Conservation (phyloP, 2,113 vertebrate genomes). For the Craseonycteris thonglongyai region DNA sequence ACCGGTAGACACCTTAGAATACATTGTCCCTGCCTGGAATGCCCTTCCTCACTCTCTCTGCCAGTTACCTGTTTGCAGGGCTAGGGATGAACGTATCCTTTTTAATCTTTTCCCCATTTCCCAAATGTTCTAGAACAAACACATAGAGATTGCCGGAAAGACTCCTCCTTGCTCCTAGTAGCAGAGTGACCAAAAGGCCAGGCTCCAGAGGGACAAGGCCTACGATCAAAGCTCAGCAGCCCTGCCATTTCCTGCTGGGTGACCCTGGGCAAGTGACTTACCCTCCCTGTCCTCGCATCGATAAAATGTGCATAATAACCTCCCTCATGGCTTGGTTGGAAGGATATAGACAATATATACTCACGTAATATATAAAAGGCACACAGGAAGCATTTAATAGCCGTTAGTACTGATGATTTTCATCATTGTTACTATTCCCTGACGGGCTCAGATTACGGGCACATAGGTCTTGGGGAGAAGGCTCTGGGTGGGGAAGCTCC, state of each 20-base stretch:
- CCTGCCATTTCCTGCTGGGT: not conserved
- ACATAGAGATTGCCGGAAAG: not conserved
- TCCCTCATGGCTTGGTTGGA: not conserved
- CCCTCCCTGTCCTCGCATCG: not conserved
- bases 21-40: no score
- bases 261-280: not conserved
- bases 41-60: not conserved
- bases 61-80: not conserved
- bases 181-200: not conserved
- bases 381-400: not conserved
- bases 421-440: not conserved
- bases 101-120: not conserved
- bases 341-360: not conserved
- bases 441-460: not conserved
- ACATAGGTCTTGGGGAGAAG: not conserved
- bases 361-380: not conserved
- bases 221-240: not conserved
- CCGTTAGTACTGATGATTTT: not conserved
- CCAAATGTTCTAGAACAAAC: not conserved
- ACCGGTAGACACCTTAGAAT: no score
- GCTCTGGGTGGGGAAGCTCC: not conserved
- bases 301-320: not conserved
- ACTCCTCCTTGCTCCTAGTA: not conserved
- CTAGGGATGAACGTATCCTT: not conserved
- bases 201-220: no score